Evolutionary conservation across 1,140 invertebrate genomes (phyloP), one percentile per base, ranked within the genome.

Genomic region (Drosophila melanogaster): DNA sequence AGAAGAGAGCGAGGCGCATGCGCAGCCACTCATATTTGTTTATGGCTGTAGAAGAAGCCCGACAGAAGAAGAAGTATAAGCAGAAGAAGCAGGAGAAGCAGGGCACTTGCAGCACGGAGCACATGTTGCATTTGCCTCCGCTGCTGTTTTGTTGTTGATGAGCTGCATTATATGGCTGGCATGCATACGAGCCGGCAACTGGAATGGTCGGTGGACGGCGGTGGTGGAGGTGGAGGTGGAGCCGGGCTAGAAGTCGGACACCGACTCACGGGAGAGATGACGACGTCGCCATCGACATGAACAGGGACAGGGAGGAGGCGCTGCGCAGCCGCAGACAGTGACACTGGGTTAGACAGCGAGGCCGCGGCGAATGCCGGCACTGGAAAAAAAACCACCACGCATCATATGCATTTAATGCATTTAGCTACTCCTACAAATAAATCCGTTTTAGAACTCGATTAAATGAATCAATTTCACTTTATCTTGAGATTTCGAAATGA

Each of bases 111-210:
- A 24, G 70, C 44, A 46, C 55, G 61, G 56, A 80, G 79, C 83
- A 86, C 83, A 86, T 87, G 81, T 87, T 87, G 83, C 83, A 86
- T 86, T 87, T 86, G 83, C 83, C 79, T 81, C 64, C 56, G 67
- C 56, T 83, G 66, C 71, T 54, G 72, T 75, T 66, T 66, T 55
- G 79, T 79, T 71, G 66, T 81, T 87, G 83, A 87, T 86, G 83
- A 86, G 79, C 83, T 78, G 83, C 83, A 86, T 86, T 86, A 86
- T 86, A 83, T 83, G 83, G 83, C 83, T 86, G 75, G 61, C 79
- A 64, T 67, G 72, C 79, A 87, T 86, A 77, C 73, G 49, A 66
- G 71, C 66, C 66, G 66, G 66, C 66, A 56, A 70, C 50, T 47
- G 41, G 50, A 56, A 53, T 60, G 59, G 67, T 26, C 35, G 17